A percentile compares a stretch with the other conserved stretches of the same genome.
Evolutionary conservation across 2,888 invertebrate genomes (phyloP).

Genomic region (Sylvicola cinctus): DNA sequence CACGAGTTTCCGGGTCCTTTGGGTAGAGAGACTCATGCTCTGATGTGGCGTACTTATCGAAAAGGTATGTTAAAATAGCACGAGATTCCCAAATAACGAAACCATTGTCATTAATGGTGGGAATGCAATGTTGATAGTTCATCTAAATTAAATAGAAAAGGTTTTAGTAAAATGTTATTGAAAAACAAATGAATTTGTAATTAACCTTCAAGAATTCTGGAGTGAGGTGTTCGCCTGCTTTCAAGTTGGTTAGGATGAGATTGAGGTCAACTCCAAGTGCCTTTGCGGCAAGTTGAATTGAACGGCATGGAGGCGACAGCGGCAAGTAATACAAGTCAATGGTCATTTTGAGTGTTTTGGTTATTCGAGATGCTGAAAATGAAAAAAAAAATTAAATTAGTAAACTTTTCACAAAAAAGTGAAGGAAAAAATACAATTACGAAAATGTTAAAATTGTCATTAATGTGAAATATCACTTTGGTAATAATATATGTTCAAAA

Average conservation of each 20-base stretch:
- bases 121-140: slow-evolving; percentile 69
- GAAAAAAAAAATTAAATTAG: too few species aligned
- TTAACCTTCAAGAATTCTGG: slow-evolving; percentile 46
- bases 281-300: slow-evolving; percentile 40
- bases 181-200: too few species aligned
- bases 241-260: slow-evolving; percentile 34
- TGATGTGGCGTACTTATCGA: slow-evolving; percentile 58
- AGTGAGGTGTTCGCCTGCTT: slow-evolving; percentile 40
- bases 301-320: slow-evolving; percentile 43
- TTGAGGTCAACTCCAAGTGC: slow-evolving; percentile 44
- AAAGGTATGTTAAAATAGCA: slow-evolving; percentile 61
- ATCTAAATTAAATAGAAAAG: too few species aligned
- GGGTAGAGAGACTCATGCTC: slow-evolving; percentile 53
- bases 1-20: slow-evolving; percentile 54
- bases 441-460: too few species aligned
- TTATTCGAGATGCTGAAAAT: too few species aligned
- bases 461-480: too few species aligned
- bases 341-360: slow-evolving; percentile 6
- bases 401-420: too few species aligned
- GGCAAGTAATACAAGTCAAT: slow-evolving; percentile 44
- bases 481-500: too few species aligned
- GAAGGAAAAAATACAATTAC: too few species aligned
- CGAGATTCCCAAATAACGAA: slow-evolving; percentile 68
- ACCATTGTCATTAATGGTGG: slow-evolving; percentile 66
- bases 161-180: too few species aligned